These are phyloP conservation scores for Ariopsis seemanni DNA, from an alignment of 2,113 vertebrate species.

Conservation along the genomic window DNA sequence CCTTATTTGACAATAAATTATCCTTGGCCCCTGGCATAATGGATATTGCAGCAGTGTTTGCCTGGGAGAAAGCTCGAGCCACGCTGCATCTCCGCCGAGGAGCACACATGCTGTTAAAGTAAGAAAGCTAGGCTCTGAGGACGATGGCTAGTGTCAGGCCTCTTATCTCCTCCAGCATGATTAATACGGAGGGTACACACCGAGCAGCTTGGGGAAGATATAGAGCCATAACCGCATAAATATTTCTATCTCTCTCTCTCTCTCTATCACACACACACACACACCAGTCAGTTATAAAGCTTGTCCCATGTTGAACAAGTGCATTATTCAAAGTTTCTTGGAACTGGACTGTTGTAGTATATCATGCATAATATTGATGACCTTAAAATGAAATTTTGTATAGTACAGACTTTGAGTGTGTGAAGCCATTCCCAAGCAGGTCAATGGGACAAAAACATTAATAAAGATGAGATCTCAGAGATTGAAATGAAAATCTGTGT, in stretches of 20 bases:
- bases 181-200: constrained; percentile 66
- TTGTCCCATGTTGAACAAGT: constrained; percentile 41
- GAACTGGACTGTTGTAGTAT: constrained; percentile 10
- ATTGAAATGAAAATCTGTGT: constrained; percentile 50
- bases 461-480: constrained; percentile 54
- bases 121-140: constrained; percentile 52
- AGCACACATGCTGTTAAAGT: constrained; percentile 24
- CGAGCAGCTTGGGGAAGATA: constrained; percentile 60
- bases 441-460: constrained; percentile 47
- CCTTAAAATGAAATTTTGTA: constrained; percentile 43
- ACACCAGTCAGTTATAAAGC: constrained; percentile 43
- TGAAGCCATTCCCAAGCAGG: constrained; percentile 37
- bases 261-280: neutral
- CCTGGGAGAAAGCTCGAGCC: constrained; percentile 46
- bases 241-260: constrained; percentile 41
- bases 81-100: neutral
- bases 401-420: constrained; percentile 24
- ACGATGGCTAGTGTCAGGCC: constrained; percentile 66
- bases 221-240: constrained; percentile 51
- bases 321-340: constrained; percentile 33
- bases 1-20: constrained; percentile 90
- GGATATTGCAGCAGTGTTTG: constrained; percentile 79
- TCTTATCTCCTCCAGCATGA: constrained; percentile 73
- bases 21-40: constrained; percentile 78
- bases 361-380: constrained; percentile 16